A percentile compares a stretch with the other conserved stretches of the same genome.
These are phyloP conservation scores for Epizoanthus fatuus DNA, from an alignment of 92 coral and sea anemone species.

Conservation along the genomic window DNA sequence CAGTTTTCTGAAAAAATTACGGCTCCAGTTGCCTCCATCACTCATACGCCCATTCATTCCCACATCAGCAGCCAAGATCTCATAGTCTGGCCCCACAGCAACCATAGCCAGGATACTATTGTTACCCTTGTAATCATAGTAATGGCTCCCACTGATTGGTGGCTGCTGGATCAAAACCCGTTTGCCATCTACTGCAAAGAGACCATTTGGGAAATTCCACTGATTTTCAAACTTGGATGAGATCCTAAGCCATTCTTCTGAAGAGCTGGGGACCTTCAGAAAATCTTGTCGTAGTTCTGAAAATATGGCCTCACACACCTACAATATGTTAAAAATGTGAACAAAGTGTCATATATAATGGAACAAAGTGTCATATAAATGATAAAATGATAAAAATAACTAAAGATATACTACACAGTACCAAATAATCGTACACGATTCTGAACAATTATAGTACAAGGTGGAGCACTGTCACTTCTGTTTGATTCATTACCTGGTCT, in stretches of 20 bases:
- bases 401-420: too few species aligned
- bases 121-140: constrained; percentile 52
- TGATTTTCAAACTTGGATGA: constrained; percentile 46
- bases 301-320: constrained; percentile 42
- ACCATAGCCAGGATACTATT: constrained; percentile 54
- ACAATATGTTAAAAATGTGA: neutral
- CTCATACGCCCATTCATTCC: too few species aligned
- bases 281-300: constrained; percentile 7
- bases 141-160: constrained; percentile 60
- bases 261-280: constrained; percentile 43
- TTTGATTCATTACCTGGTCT: too few species aligned
- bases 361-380: too few species aligned
- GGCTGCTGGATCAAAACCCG: constrained; percentile 63
- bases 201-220: constrained; percentile 59
- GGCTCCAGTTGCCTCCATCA: constrained; percentile 33
- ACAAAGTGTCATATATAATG: too few species aligned
- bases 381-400: too few species aligned
- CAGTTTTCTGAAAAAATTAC: constrained; percentile 23
- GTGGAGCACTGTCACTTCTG: too few species aligned
- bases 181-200: constrained; percentile 63
- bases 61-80: too few species aligned
- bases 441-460: too few species aligned
- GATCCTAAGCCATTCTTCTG: constrained; percentile 42
- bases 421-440: too few species aligned
- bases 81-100: constrained; percentile 27